Conservation (phyloP, 2,797 vertebrate species). For the Peromyscus nudipes region DNA sequence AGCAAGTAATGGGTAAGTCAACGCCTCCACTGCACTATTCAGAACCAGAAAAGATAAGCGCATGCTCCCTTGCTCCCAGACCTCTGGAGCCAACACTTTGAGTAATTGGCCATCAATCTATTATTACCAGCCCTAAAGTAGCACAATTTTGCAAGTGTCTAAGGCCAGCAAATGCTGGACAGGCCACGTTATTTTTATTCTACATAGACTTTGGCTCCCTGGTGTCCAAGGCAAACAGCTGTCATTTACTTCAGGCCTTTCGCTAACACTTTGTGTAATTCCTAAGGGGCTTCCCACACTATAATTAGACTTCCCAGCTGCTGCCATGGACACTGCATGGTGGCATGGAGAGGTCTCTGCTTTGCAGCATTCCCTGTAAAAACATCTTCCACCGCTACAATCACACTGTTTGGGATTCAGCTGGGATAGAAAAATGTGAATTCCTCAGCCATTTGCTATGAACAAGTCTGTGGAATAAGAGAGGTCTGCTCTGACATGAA, state of each 20-base stretch:
- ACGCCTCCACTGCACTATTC: neutral
- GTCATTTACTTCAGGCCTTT: slow-evolving; percentile 86
- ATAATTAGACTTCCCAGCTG: slow-evolving; percentile 91
- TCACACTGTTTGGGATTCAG: slow-evolving; percentile 53
- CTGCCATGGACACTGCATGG: slow-evolving; percentile 68
- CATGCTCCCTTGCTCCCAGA: neutral
- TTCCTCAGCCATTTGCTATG: slow-evolving; percentile 55
- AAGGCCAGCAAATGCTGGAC: slow-evolving; percentile 69
- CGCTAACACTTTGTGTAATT: slow-evolving; percentile 87
- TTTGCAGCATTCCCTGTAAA: slow-evolving; percentile 63
- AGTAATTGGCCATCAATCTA: slow-evolving; percentile 56
- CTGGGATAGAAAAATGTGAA: slow-evolving; percentile 63
- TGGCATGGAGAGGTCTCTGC: slow-evolving; percentile 67
- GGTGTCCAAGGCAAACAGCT: slow-evolving; percentile 87
- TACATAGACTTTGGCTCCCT: slow-evolving; percentile 73
- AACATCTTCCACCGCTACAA: slow-evolving; percentile 64
- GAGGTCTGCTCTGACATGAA: neutral
- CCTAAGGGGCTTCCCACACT: slow-evolving; percentile 87
- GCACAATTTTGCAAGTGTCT: slow-evolving; percentile 66
- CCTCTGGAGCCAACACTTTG: neutral
- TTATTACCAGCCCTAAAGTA: slow-evolving; percentile 24
- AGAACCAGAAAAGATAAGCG: slow-evolving; percentile 38
- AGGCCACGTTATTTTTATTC: slow-evolving; percentile 76
- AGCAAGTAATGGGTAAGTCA: neutral
- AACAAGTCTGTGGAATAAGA: slow-evolving; percentile 3